These are phyloP conservation scores for Cephalotes varians DNA, from an alignment of 2,888 invertebrate genomes.

Conservation along the genomic window DNA sequence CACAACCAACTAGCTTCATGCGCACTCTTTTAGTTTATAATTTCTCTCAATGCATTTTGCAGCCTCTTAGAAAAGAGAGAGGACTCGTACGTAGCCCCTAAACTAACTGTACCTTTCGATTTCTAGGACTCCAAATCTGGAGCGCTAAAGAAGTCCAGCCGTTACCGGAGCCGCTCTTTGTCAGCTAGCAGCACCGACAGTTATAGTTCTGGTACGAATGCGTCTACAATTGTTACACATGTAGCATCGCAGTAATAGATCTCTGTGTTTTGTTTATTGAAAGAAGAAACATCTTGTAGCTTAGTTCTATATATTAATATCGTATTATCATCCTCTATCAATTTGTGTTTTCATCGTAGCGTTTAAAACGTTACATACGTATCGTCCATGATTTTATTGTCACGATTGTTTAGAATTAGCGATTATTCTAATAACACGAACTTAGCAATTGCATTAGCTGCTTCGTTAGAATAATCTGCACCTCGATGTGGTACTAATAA, in stretches of 20 bases:
- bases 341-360: neutral
- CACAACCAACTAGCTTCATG: constrained; percentile 80
- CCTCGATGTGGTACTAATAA: constrained; percentile 77
- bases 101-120: constrained; percentile 54
- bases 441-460: constrained; percentile 17
- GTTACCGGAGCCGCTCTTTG: constrained; percentile 95
- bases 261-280: neutral
- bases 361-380: neutral
- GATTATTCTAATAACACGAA: neutral
- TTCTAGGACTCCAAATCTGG: constrained; percentile 89
- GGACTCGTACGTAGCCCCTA: neutral
- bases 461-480: constrained; percentile 38
- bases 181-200: constrained; percentile 98
- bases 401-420: constrained; percentile 19
- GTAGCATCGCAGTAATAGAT: neutral
- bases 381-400: neutral
- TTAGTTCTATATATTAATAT: neutral
- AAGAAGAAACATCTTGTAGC: neutral
- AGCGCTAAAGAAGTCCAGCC: constrained; percentile 94
- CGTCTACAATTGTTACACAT: neutral
- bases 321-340: neutral
- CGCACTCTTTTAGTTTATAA: constrained; percentile 81
- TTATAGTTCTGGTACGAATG: constrained; percentile 93
- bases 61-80: constrained; percentile 67
- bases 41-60: constrained; percentile 80